Evolutionary conservation across 2,113 vertebrate species (phyloP), one percentile per base, ranked within the genome.

Genomic region (Budorcas taxicolor): DNA sequence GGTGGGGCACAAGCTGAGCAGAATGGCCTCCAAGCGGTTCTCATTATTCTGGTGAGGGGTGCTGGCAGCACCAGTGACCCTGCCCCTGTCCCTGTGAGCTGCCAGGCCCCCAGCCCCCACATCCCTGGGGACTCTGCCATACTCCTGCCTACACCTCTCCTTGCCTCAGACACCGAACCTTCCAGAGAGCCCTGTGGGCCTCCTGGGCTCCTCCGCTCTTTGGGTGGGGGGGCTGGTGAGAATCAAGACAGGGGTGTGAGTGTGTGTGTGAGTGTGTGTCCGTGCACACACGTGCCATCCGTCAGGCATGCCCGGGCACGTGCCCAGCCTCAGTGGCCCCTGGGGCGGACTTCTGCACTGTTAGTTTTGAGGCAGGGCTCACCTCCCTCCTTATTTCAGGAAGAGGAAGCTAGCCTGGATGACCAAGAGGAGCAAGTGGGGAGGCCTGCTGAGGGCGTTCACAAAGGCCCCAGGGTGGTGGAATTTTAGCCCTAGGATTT

Each of bases 251-350:
- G 15, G 62, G 4, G 19, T 25, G 0, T 25, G 25, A 27, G 40
- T 50, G 6, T 43, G 36, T 40, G 12, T 27, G n/a, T 62, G 81
- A 9, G 36, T 45, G 71, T 52, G 50, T 33, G 29, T 36, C 25
- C 5, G 0, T 3, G 43, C 33, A 40, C 36, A 5, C 36, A 14
- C 0, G 1, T 1, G 33, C 7, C 7, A 0, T 2, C 10, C 1
- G 9, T 78, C 50, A 43, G 50, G 29, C 2, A 0, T 43, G 19
- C 25, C 45, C 2, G 1, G 14, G n/a, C 17, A 3, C 14, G n/a
- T 5, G 15, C 6, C 6, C 52, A 36, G 76, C 83, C 14, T 10
- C 9, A 19, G 60, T 21, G 9, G 16, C 40, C 55, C 13, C 9
- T 2, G 2, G 45, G 2, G 29, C 21, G 7, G 43, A 88, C 1